Evolutionary conservation across 2,797 vertebrate genomes (phyloP).

Genomic region (Alca torda): DNA sequence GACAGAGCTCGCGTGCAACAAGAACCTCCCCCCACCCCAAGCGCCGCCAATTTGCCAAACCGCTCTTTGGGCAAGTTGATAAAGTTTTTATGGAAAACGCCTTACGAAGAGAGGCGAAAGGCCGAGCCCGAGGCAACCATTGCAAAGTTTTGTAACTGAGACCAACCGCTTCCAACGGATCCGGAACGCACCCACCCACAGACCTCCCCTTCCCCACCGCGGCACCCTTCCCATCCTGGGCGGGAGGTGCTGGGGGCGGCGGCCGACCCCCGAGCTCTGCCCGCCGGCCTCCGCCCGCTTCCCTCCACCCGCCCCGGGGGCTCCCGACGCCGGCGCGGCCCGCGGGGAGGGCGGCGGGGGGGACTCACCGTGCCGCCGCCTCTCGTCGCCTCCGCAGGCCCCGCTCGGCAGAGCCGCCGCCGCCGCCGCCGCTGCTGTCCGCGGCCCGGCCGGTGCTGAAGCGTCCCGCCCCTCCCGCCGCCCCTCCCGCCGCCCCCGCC

Average conservation of each 20-base stretch:
- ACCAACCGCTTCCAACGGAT: background rate
- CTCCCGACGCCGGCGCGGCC: too few relatives aligned
- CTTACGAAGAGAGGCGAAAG: fast-evolving
- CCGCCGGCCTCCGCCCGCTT: too few relatives aligned
- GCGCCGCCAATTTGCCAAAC: background rate
- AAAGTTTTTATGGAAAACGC: background rate
- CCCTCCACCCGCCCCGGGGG: too few relatives aligned
- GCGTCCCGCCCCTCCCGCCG: background rate
- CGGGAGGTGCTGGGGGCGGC: too few relatives aligned
- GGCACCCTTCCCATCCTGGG: background rate
- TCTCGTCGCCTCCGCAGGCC: background rate
- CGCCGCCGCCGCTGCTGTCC: conserved; percentile 75
- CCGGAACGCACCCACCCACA: fast-evolving
- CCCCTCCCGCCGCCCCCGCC: conserved; percentile 54
- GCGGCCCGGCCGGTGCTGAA: conserved; percentile 84
- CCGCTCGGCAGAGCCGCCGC: background rate
- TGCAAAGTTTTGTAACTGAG: background rate
- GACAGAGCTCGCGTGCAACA: background rate
- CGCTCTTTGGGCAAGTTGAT: background rate
- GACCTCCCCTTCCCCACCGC: background rate
- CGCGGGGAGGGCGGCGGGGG: too few relatives aligned
- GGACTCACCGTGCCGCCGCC: too few relatives aligned
- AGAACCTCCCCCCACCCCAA: background rate
- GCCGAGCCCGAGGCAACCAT: background rate
- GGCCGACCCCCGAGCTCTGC: too few relatives aligned